A percentile compares a stretch with the other conserved stretches of the same genome.
Evolutionary conservation across 2,888 invertebrate species (phyloP).

Genomic region (Macropis europaea): DNA sequence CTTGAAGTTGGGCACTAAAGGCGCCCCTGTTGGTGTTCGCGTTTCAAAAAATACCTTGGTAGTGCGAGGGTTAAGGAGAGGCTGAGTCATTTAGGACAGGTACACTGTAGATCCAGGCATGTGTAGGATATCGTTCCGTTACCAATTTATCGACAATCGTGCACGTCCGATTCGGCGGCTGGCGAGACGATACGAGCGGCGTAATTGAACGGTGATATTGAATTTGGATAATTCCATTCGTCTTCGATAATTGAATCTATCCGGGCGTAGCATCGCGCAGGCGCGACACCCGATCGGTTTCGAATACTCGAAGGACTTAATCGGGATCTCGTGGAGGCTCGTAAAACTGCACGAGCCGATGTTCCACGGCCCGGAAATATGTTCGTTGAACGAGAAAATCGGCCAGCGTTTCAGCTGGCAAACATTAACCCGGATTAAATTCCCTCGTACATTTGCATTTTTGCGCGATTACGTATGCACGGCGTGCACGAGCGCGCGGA

Average conservation of each 20-base stretch:
- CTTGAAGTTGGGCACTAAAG: too few relatives aligned
- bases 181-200: slow-evolving; percentile 24
- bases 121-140: slow-evolving; percentile 6
- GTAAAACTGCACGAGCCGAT: neutral
- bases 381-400: neutral
- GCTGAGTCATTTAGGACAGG: too few relatives aligned
- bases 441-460: slow-evolving; percentile 21
- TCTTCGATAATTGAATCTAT: slow-evolving; percentile 38
- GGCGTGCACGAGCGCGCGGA: too few relatives aligned
- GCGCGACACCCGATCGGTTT: too few relatives aligned
- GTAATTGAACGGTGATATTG: slow-evolving; percentile 34
- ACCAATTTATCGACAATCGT: slow-evolving; percentile 9
- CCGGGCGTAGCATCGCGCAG: neutral
- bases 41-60: too few relatives aligned
- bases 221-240: slow-evolving; percentile 43
- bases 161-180: slow-evolving; percentile 24
- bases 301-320: slow-evolving; percentile 14
- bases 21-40: too few relatives aligned
- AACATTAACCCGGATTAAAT: slow-evolving; percentile 22
- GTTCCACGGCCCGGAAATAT: neutral
- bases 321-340: neutral
- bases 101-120: too few relatives aligned
- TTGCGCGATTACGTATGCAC: slow-evolving; percentile 20
- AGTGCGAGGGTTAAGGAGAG: too few relatives aligned
- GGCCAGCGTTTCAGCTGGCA: neutral